Percentiles rank a stretch among this genome's conserved stretches.
phyloP scores from a whole-genome alignment of 1,140 invertebrate species.

The Parasteatoda tepidariorum region DNA sequence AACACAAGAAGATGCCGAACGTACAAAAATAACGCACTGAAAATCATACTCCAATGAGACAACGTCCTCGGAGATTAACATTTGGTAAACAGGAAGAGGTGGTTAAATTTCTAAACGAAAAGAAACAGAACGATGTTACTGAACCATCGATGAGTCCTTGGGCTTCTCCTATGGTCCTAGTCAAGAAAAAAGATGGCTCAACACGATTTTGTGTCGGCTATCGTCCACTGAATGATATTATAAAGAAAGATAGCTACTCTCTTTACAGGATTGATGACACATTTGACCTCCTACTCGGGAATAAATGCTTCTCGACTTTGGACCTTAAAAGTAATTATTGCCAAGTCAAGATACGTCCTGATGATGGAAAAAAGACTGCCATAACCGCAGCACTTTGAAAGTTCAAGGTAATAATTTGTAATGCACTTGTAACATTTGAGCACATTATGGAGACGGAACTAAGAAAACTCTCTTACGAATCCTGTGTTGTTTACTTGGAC shows the following conservation, averaged over 20 bases:
- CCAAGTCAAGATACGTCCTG: slow-evolving; percentile 35
- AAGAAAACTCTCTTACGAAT: slow-evolving; percentile 60
- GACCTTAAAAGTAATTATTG: slow-evolving; percentile 59
- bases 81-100: background rate
- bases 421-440: slow-evolving; percentile 69
- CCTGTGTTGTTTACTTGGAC: background rate
- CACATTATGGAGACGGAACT: slow-evolving; percentile 67
- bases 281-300: slow-evolving; percentile 28
- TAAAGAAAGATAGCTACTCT: slow-evolving; percentile 66
- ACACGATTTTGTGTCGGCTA: slow-evolving; percentile 70
- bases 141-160: slow-evolving; percentile 25
- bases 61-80: background rate
- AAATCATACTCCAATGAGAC: background rate
- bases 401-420: slow-evolving; percentile 67
- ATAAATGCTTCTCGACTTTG: slow-evolving; percentile 55
- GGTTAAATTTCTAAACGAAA: slow-evolving; percentile 1
- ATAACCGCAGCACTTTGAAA: slow-evolving; percentile 11
- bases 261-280: slow-evolving; percentile 58
- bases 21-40: too few relatives aligned
- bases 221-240: slow-evolving; percentile 69
- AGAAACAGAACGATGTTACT: slow-evolving; percentile 23
- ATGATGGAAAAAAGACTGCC: slow-evolving; percentile 48
- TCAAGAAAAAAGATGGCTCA: slow-evolving; percentile 70
- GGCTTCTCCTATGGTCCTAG: slow-evolving; percentile 68
- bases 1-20: background rate